Percentiles rank a stretch among this genome's conserved stretches.
These are phyloP conservation scores for Darevskia mixta DNA, from an alignment of 2,797 vertebrate species.

Conservation along the genomic window DNA sequence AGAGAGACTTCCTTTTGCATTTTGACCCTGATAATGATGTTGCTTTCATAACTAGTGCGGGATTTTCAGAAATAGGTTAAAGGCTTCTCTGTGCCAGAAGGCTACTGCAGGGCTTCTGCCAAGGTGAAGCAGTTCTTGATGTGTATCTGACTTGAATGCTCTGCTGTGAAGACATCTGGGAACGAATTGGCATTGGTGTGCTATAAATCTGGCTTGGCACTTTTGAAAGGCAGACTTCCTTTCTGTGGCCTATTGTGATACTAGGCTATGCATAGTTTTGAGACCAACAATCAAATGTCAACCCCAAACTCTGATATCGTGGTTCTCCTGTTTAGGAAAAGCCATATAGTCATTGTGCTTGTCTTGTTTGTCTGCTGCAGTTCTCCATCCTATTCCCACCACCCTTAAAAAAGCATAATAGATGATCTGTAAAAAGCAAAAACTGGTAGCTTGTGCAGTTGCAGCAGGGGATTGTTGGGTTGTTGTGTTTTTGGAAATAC, in stretches of 20 bases:
- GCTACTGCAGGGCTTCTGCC: background rate
- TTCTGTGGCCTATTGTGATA: background rate
- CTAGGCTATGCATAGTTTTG: background rate
- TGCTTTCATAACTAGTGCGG: background rate
- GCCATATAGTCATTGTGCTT: background rate
- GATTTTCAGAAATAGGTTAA: conserved; percentile 34
- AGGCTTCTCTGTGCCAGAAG: background rate
- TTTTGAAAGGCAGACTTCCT: background rate
- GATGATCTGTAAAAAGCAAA: background rate
- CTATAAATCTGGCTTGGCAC: background rate
- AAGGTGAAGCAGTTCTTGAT: background rate
- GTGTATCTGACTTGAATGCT: background rate
- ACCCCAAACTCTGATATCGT: background rate
- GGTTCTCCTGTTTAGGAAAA: background rate
- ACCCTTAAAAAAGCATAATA: background rate
- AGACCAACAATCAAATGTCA: background rate
- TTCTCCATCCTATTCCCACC: background rate
- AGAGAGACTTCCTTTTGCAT: background rate
- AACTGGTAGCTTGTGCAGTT: background rate
- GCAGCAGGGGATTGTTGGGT: background rate
- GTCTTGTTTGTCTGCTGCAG: background rate
- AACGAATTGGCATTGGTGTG: background rate
- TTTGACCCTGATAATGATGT: background rate
- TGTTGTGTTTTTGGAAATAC: background rate
- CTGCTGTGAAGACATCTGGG: background rate